A percentile compares a stretch with the other conserved stretches of the same genome.
Evolutionary conservation across 2,113 vertebrate species (phyloP).

Genomic region (Ictalurus punctatus): DNA sequence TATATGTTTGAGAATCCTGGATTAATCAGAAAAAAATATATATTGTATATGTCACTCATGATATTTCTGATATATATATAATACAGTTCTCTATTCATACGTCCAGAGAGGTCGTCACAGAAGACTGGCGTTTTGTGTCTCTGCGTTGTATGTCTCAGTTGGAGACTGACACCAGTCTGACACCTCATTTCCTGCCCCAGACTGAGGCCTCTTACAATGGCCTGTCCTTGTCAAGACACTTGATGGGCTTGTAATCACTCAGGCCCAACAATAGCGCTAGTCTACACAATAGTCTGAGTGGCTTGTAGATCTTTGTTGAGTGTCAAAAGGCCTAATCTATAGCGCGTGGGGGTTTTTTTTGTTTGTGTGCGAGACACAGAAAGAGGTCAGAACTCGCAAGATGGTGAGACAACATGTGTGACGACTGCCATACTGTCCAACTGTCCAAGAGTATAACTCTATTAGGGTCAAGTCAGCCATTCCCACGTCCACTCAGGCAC

Average conservation of each 20-base stretch:
- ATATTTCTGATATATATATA: too few relatives aligned
- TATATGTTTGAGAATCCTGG: too few relatives aligned
- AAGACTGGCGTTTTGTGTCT: slow-evolving; percentile 24
- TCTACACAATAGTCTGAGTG: slow-evolving; percentile 72
- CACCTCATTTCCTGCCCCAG: slow-evolving; percentile 64
- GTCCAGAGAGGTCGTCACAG: background rate
- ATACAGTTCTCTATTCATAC: background rate
- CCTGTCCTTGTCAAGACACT: slow-evolving; percentile 59
- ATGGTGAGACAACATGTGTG: background rate
- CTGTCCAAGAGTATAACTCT: background rate
- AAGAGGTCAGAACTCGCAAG: background rate
- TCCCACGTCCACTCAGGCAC: background rate
- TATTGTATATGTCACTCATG: too few relatives aligned
- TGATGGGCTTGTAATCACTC: slow-evolving; percentile 61
- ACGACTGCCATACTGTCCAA: too few relatives aligned
- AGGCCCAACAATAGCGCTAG: slow-evolving; percentile 65
- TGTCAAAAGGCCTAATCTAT: slow-evolving; percentile 51
- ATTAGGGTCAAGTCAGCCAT: background rate
- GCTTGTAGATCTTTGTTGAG: slow-evolving; percentile 68
- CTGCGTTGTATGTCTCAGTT: slow-evolving; percentile 19
- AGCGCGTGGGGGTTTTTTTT: background rate
- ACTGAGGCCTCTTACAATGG: slow-evolving; percentile 64
- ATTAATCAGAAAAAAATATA: too few relatives aligned
- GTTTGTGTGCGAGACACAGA: background rate
- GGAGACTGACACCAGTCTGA: slow-evolving; percentile 44